Evolutionary conservation across 2,797 vertebrate species (phyloP), one percentile per base, ranked within the genome.

Genomic region (Gobio occitaniae): DNA sequence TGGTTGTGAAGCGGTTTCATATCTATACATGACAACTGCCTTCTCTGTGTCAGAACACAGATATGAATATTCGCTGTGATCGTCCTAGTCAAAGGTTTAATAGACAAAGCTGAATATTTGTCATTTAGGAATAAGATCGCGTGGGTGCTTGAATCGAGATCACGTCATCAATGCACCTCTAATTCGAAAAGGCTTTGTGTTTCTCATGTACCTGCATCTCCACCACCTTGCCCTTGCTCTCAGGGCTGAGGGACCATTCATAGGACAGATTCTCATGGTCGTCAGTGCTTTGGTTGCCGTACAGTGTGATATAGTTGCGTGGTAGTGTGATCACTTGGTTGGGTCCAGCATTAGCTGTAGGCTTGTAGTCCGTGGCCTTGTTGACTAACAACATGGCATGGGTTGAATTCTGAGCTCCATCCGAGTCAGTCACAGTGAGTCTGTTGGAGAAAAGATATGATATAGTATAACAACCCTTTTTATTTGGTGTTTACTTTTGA

Each of bases 321-420:
- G 98, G 98, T 75, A 99, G 91, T 36, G 98, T 99, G 90, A 99
- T 97, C 86, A 98, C 97, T 94, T 99, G 96, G 92, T 97, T 99
- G 0, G 98, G 94, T 48, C 98, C 97, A 0, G 97, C 95, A 0
- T 97, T 99, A 83, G 98, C 98, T 87, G 97, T 96, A 0, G 98
- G 98, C 1, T 93, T 94, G 90, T 99, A 99, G 91, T 99, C 98
- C 91, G 95, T 97, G 48, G 97, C 98, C 93, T 99, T 99, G 92
- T 96, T 97, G 88, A 99, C 97, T 0, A 94, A 95, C 81, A 99
- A 89, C 74, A 91, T 96, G 82, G 98, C 97, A 87, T 95, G 97
- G 17, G 98, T 97, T 0, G 97, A 98, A 93, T 91, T 95, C 90
- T 90, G 95, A 85, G 96, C 97, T 65, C 97, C 97, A 4, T 99